These are phyloP conservation scores for Eudiplozoon nipponicum DNA, from an alignment of 2,888 invertebrate species.

Conservation along the genomic window DNA sequence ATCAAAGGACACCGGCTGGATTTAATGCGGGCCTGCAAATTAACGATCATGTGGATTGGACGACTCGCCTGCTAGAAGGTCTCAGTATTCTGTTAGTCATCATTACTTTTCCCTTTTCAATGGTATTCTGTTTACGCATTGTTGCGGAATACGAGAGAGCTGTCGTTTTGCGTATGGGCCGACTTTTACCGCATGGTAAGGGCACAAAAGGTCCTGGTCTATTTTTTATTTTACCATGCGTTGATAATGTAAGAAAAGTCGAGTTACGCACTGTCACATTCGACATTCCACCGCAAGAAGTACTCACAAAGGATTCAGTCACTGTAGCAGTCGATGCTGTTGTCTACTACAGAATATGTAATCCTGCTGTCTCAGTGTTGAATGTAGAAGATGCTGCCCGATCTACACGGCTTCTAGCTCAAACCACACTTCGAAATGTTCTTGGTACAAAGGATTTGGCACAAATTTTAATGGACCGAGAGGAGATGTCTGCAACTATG, in stretches of 20 bases:
- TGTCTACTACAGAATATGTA: conserved; percentile 23
- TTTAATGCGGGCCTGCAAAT: no score
- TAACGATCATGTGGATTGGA: no score
- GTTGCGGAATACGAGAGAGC: conserved; percentile 22
- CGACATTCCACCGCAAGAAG: conserved; percentile 21
- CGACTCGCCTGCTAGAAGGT: not conserved
- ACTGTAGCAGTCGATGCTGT: conserved; percentile 25
- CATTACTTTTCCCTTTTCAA: conserved; percentile 20
- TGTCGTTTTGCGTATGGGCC: conserved; percentile 21
- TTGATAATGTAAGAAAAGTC: conserved; percentile 19
- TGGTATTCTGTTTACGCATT: conserved; percentile 18
- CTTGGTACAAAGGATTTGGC: conserved; percentile 22
- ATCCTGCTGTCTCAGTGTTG: conserved; percentile 22
- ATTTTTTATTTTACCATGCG: conserved; percentile 20
- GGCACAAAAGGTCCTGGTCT: conserved; percentile 19
- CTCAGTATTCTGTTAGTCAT: conserved; percentile 18
- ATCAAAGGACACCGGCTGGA: no score
- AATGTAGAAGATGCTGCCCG: conserved; percentile 23
- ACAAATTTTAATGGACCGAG: conserved; percentile 23
- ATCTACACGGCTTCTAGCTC: conserved; percentile 22
- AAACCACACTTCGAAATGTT: conserved; percentile 23
- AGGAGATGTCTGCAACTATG: conserved; percentile 21
- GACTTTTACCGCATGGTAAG: conserved; percentile 15
- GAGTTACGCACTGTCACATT: conserved; percentile 19
- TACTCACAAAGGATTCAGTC: conserved; percentile 23